Evolutionary conservation across 2,113 vertebrate species (phyloP), one percentile per base, ranked within the genome.

Genomic region (Plotosus lineatus): DNA sequence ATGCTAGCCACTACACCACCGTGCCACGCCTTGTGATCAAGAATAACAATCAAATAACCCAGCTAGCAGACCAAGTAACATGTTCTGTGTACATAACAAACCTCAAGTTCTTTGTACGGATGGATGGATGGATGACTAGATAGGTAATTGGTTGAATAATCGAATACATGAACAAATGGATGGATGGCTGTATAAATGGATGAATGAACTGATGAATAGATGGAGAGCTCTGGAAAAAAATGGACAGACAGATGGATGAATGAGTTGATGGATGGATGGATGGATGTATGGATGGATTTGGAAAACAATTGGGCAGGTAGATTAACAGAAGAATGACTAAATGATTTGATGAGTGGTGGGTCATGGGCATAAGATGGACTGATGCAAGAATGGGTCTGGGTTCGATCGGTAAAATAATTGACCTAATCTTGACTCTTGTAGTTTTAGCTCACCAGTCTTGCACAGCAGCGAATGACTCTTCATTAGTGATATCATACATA

Each of bases 401-500:
- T n/a, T n/a, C n/a, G n/a, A n/a, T n/a, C n/a, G n/a, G n/a, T 40
- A 33, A 23, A 44, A 31, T 1, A 33, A 51, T 21, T 60, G 33
- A 44, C 14, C 28, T 3, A 31, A 15, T 31, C 14, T 19, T 48
- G 42, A n/a, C 42, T 60, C 28, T 55, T 38, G 1, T 11, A 12
- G 11, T 12, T 19, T 83, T 7, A 53, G 55, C 95, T 95, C 86
- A 96, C 95, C 95, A 96, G 12, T 96, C 95, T 86, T 95, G 95
- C 5, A 96, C 95, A 2, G 95, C 95, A 36, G 92, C 94, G 84
- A 96, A 96, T 21, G 95, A 96, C 51, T 96, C 95, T 86, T 96
- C 95, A 65, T 96, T 96, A 1, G 95, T 96, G 89, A 96, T 95
- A 87, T 96, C 95, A 80, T 96, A 96, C 95, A 96, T 96, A 87